Base-by-base conservation (phyloP, 2,888 invertebrate species). In the Dynastes grantii region DNA sequence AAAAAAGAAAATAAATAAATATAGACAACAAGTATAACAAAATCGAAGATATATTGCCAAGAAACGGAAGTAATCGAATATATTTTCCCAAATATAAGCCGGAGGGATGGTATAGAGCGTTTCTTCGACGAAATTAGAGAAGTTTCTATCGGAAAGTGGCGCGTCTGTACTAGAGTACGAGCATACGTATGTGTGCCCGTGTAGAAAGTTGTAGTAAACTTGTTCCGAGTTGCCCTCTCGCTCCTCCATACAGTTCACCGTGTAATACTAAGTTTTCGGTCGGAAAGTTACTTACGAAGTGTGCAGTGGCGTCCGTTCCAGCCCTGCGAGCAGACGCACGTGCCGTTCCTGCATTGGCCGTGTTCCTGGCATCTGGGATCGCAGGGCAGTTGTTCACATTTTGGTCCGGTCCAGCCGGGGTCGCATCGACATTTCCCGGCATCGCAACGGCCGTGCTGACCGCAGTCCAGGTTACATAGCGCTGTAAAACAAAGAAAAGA, bases 221-320 rank as follows among this genome's bases (percentile, higher is more conserved):
- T 51, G 63, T 78, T 67, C 32, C 73, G 51, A 45, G 45, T 63
- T 63, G 63, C 32, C 32, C 63, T 63, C 63, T 32, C 29, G 11
- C 63, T 45, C 11, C 11, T 45, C 45, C 8, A 32, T 32, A 32
- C 11, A 45, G 45, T 45, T 45, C 8, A 11, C 11, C 45, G 45
- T 16, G 55, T 55, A 55, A 55, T 55, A 55, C 27, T 55, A 55
- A 45, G 45, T 45, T 45, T 67, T 71, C 63, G 64, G 78, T 61
- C 49, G 49, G 71, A 63, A 76, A 65, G 65, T 76, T 76, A 92
- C 96, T 95, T 92, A 99, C 98, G 96, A 85, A 98, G 90, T 79
- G 98, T 98, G 90, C 99, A 99, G 88, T 98, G 98, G 85, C 95
- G 93, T 82, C 99, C 99, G 88, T 99, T 99, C 98, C 98, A 99